Conservation (phyloP, 2,797 vertebrate species). For the Gallirallus australis region DNA sequence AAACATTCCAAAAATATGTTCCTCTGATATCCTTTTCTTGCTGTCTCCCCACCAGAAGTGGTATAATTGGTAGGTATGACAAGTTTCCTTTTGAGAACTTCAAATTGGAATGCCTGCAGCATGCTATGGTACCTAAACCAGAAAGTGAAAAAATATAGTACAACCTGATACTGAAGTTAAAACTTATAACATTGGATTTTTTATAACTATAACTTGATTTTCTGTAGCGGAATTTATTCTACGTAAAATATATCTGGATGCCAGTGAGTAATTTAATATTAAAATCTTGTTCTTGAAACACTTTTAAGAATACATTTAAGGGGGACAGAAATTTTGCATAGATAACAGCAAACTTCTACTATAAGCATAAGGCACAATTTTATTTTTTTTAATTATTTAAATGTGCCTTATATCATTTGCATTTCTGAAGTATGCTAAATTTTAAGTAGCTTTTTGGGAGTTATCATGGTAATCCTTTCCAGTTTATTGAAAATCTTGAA, state of each 20-base stretch:
- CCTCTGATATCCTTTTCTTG: neutral
- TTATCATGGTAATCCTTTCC: neutral
- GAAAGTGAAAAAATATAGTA: neutral
- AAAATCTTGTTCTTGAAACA: neutral
- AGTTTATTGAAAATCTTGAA: neutral
- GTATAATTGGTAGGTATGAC: neutral
- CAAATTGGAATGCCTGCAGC: neutral
- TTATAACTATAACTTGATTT: neutral
- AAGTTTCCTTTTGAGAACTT: neutral
- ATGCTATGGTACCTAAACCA: neutral
- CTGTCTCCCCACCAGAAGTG: neutral
- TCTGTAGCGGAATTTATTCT: neutral
- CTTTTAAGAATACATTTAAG: neutral
- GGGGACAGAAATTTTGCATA: neutral
- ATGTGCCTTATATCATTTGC: neutral
- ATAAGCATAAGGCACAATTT: neutral
- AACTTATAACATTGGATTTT: neutral
- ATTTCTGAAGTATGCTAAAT: neutral
- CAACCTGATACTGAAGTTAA: neutral
- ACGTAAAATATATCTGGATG: neutral
- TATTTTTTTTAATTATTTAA: neutral
- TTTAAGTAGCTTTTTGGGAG: neutral
- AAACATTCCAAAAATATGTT: neutral
- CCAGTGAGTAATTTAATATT: neutral
- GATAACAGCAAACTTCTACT: neutral